Conservation (phyloP, 1,140 invertebrate species). For the Acarapis woodi region DNA sequence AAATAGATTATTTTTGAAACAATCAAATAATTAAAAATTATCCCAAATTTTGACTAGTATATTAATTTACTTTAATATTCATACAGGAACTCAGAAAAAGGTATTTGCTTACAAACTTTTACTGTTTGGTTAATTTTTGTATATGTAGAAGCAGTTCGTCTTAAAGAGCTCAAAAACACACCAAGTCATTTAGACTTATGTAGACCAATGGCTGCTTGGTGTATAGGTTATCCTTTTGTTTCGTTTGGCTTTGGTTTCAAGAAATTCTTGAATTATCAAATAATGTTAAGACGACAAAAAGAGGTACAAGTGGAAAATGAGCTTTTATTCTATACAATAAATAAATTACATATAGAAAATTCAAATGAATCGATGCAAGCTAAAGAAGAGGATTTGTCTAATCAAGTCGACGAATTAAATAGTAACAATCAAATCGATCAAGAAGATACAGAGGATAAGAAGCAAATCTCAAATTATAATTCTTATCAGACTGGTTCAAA, state of each 20-base stretch:
- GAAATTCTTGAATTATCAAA: conserved; percentile 67
- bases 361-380: no score
- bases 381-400: conserved; percentile 14
- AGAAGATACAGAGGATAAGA: no score
- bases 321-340: conserved; percentile 77
- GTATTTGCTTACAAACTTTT: conserved; percentile 74
- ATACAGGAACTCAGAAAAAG: conserved; percentile 80
- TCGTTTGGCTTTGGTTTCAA: conserved; percentile 88
- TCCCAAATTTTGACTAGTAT: no score
- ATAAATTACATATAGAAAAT: no score
- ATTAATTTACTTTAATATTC: no score
- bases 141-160: conserved; percentile 69
- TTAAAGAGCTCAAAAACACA: conserved; percentile 54
- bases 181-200: conserved; percentile 74
- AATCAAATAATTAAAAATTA: no score
- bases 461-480: no score
- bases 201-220: conserved; percentile 77
- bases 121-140: conserved; percentile 80
- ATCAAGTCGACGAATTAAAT: background rate
- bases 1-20: no score
- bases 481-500: no score
- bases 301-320: conserved; percentile 82
- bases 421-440: no score
- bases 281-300: conserved; percentile 60
- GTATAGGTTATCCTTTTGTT: conserved; percentile 87